Percentiles rank a stretch among this genome's conserved stretches.
phyloP scores from a whole-genome alignment of 1,140 invertebrate genomes.

The Alviniconcha marisindica region DNA sequence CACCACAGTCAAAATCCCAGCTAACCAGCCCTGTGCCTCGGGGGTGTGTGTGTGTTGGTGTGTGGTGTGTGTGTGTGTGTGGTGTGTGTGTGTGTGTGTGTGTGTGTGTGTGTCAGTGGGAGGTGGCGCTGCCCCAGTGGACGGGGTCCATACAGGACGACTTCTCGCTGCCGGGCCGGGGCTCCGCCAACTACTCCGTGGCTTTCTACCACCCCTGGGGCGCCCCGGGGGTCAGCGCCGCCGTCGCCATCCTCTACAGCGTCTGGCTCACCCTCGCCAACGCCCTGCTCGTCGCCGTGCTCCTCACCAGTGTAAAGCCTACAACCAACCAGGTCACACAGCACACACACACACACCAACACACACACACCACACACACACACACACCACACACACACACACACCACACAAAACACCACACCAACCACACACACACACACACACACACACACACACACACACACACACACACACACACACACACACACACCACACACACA shows the following conservation, averaged over 20 bases:
- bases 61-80: background rate
- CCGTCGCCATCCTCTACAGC: slow-evolving; percentile 49
- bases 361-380: too few species aligned
- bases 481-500: too few species aligned
- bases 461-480: too few species aligned
- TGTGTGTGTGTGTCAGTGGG: background rate
- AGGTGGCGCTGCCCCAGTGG: slow-evolving; percentile 31
- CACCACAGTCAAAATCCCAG: background rate
- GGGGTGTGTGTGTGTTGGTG: too few species aligned
- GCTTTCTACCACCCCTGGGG: slow-evolving; percentile 52
- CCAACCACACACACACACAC: too few species aligned
- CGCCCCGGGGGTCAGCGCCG: slow-evolving; percentile 39
- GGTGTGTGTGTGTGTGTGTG: background rate
- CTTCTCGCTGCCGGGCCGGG: slow-evolving; percentile 37
- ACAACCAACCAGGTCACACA: too few species aligned
- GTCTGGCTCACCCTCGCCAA: slow-evolving; percentile 45
- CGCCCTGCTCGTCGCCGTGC: slow-evolving; percentile 45
- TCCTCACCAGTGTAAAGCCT: too few species aligned
- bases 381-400: too few species aligned
- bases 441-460: too few species aligned
- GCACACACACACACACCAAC: too few species aligned
- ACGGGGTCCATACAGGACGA: slow-evolving; percentile 48
- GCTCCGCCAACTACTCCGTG: slow-evolving; percentile 46
- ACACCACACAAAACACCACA: too few species aligned
- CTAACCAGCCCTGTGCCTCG: background rate